Evolutionary conservation across 2,797 vertebrate species (phyloP), one percentile per base, ranked within the genome.

Genomic region (Gymnocypris eckloni): DNA sequence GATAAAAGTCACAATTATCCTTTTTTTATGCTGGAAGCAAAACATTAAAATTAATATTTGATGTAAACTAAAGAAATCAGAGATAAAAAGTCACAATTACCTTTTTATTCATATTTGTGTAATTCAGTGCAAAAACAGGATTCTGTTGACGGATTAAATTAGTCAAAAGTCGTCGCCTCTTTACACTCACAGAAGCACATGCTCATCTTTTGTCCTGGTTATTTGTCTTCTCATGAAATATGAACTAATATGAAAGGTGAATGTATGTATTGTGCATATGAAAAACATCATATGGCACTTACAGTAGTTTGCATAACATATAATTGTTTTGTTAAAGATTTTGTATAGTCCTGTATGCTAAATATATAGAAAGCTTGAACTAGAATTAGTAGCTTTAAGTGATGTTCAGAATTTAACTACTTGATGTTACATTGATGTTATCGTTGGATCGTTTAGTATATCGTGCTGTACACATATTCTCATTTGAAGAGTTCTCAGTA

Each of bases 181-280:
- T 50, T 18, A 50, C 4, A 33, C 45, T 81, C 25, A 45, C n/a
- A 48, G 13, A 28, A 18, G 6, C 16, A 66, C 66, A 39, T 20
- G 0, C 37, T 70, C 20, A 18, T 52, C 25, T 66, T 66, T 66
- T 66, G 0, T 33, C 39, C 22, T n/a, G 16, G 45, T 73, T 73
- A 20, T 73, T 33, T 8, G 41, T 20, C 43, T 52, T 77, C 67
- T 54, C 33, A 54, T 48, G 13, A 64, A 61, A 41, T 20, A 80
- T 0, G 1, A 16, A 25, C 37, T n/a, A 25, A 45, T 64, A 52
- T 28, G 20, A 75, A 73, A 83, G 2, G 37, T 79, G 78, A 86
- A 86, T 86, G 84, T 86, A 86, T 81, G 45, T 86, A 80, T 25
- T 86, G 70, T 75, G 81, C 39, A 85, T 73, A 80, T 66, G 20